Percentiles rank a stretch among this genome's conserved stretches.
phyloP scores from a whole-genome alignment of 2,888 invertebrate species.

The Azorinus chamasolen region DNA sequence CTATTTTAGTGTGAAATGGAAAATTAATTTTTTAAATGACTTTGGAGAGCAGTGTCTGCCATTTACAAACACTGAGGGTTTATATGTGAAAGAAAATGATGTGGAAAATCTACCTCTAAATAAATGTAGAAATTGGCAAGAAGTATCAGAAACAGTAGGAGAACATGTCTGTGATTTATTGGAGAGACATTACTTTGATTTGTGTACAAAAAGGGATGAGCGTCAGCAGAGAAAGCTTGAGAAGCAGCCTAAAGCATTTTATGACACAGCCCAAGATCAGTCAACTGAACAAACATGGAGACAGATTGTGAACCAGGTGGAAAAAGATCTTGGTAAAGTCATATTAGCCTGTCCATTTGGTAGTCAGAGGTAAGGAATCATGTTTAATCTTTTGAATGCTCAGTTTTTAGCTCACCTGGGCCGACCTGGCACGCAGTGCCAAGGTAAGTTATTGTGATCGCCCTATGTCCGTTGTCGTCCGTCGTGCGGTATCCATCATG shows the following conservation, averaged over 20 bases:
- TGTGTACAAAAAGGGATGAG: slow-evolving; percentile 50
- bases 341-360: slow-evolving; percentile 83
- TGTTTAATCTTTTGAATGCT: not conserved
- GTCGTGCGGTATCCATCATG: no score
- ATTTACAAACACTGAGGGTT: slow-evolving; percentile 68
- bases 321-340: slow-evolving; percentile 76
- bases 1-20: slow-evolving; percentile 76
- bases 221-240: slow-evolving; percentile 52
- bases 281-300: slow-evolving; percentile 67
- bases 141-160: slow-evolving; percentile 69
- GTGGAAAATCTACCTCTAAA: slow-evolving; percentile 64
- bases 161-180: slow-evolving; percentile 68
- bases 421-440: no score
- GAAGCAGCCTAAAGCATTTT: slow-evolving; percentile 69
- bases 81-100: slow-evolving; percentile 52
- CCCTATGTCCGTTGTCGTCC: no score
- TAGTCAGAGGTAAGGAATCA: slow-evolving; percentile 79
- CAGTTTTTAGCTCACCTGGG: no score
- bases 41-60: slow-evolving; percentile 78
- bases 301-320: slow-evolving; percentile 72
- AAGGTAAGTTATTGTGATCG: no score
- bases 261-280: slow-evolving; percentile 36
- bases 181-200: slow-evolving; percentile 55
- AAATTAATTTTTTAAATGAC: slow-evolving; percentile 63
- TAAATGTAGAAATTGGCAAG: slow-evolving; percentile 81